phyloP scores from a whole-genome alignment of 2,797 vertebrate genomes.

The Synanceia verrucosa region DNA sequence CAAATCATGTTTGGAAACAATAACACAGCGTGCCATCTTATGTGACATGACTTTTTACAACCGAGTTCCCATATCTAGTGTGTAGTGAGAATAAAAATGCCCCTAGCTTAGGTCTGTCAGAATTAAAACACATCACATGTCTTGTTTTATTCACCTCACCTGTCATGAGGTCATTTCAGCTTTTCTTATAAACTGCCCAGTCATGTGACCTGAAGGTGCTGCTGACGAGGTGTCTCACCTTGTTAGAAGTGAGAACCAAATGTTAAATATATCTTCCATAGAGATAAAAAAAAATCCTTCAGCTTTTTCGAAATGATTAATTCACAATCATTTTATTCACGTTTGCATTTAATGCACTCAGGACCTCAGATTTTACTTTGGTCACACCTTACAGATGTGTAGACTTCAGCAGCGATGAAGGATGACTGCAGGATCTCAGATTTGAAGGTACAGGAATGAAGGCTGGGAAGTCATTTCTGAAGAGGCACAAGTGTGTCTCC shows the following conservation, averaged over 20 bases:
- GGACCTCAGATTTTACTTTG: conserved; percentile 45
- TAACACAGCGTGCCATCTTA: neutral
- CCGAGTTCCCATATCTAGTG: neutral
- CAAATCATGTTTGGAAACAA: neutral
- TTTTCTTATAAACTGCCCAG: neutral
- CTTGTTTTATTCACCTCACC: neutral
- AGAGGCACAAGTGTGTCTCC: conserved; percentile 1
- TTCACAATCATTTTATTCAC: neutral
- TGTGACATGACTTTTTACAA: neutral
- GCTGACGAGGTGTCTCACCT: too few relatives aligned
- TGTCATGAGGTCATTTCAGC: neutral
- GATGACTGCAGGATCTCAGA: conserved; percentile 30
- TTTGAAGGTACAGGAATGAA: neutral
- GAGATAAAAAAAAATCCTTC: too few relatives aligned
- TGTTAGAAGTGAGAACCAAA: too few relatives aligned
- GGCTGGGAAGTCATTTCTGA: conserved; percentile 27
- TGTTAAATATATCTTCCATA: too few relatives aligned
- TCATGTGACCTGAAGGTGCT: neutral
- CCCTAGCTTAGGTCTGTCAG: neutral
- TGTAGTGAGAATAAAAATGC: neutral
- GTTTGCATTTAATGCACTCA: neutral
- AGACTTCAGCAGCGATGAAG: conserved; percentile 50
- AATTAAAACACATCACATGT: neutral
- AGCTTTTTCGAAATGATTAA: too few relatives aligned
- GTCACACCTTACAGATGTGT: conserved; percentile 48